Base-by-base conservation (phyloP, 1,140 invertebrate genomes). In the Euschistus heros region DNA sequence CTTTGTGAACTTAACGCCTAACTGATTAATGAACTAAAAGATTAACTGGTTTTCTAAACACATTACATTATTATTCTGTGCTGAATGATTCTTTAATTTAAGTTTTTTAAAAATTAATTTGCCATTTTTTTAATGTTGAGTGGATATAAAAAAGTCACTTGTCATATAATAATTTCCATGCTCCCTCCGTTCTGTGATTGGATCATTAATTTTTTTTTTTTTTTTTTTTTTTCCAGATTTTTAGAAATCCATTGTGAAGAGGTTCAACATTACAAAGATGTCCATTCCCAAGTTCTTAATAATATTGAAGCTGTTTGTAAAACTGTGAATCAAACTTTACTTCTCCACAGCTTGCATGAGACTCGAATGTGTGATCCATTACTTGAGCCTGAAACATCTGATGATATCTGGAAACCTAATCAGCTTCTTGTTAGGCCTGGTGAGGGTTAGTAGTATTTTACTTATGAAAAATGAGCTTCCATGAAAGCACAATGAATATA, bases 311-410 rank as follows among this genome's bases (percentile, higher is more conserved):
- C 78, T 17, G 79, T 84, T 18, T 86, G 84, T 68, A 84, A 82
- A 52, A 76, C 79, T 67, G 86, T 91, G 0, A 90, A 89, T 75
- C 87, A 89, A 73, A 83, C 81, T 66, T 72, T 90, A 47, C 73
- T 91, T 10, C 75, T 91, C 0, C 80, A 86, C 71, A 82, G 83
- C 67, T 75, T 91, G 26, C 80, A 88, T 72, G 83, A 87, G 66
- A 87, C 84, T 1, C 76, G 82, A n/a, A 81, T 79, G 64, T 91
- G 89, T 72, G 82, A 88, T 71, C 70, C 75, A 2, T 75, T 91
- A 0, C 73, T 91, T 5, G 87, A 90, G 68, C 78, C 84, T 10
- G 86, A 88, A 68, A 79, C 79, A 5, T 80, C 76, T 68, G 83
- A 86, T 59, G 74, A 82, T 60, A 47, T 68, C 50, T 68, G 67